These are phyloP conservation scores for Schizaphis graminum DNA, from an alignment of 2,888 invertebrate species.

Conservation along the genomic window DNA sequence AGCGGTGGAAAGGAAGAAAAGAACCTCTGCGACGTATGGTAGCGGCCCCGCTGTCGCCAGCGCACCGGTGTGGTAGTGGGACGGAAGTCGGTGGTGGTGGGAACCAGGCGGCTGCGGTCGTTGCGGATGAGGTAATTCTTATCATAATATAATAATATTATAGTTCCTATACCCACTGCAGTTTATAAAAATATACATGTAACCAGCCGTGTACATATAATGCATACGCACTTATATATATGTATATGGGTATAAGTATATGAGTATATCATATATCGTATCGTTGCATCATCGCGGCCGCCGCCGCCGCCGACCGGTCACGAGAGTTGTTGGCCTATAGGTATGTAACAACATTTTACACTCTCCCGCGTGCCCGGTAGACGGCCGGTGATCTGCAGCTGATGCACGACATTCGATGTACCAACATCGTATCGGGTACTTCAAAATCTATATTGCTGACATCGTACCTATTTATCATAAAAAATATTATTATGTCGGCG, in stretches of 20 bases:
- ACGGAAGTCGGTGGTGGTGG: background rate
- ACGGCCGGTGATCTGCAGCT: background rate
- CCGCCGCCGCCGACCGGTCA: background rate
- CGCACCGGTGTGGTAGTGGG: background rate
- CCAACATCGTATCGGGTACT: background rate
- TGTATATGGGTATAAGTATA: background rate
- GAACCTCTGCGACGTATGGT: background rate
- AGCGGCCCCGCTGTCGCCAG: no score
- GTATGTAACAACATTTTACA: background rate
- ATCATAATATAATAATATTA: background rate
- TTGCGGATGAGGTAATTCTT: background rate
- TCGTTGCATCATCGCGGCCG: background rate
- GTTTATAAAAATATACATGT: background rate
- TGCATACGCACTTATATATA: background rate
- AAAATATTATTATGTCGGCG: background rate
- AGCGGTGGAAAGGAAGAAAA: background rate
- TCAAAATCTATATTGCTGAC: background rate
- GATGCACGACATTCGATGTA: background rate
- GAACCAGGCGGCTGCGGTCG: background rate
- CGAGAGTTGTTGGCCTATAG: background rate
- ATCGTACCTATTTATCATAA: background rate
- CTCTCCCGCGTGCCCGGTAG: background rate
- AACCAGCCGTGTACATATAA: background rate
- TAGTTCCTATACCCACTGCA: background rate
- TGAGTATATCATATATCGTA: background rate